Evolutionary conservation across 2,888 invertebrate species (phyloP).

Genomic region (Abrostola tripartita): DNA sequence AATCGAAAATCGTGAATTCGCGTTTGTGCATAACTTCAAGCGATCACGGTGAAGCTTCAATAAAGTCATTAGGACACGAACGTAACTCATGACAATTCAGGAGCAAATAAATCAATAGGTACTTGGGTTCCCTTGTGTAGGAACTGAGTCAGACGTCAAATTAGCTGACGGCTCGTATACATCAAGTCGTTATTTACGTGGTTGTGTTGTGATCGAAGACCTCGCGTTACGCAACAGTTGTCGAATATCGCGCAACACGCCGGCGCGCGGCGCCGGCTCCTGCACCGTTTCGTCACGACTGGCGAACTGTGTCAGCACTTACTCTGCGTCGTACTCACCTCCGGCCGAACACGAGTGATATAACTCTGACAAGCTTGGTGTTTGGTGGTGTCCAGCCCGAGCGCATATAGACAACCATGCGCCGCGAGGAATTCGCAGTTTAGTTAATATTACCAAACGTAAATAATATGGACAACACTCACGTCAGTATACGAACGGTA

Average conservation of each 20-base stretch:
- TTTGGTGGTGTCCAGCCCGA: background rate
- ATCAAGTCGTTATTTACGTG: background rate
- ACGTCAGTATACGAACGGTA: too few relatives aligned
- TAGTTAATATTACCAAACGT: too few relatives aligned
- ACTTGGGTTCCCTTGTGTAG: too few relatives aligned
- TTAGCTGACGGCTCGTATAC: background rate
- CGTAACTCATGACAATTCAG: too few relatives aligned
- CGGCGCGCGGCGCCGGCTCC: background rate
- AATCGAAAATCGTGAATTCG: too few relatives aligned
- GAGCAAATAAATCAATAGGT: too few relatives aligned
- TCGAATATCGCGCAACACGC: conserved; percentile 11
- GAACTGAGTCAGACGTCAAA: too few relatives aligned
- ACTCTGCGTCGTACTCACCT: background rate
- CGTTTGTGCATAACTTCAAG: too few relatives aligned
- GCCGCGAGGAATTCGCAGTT: background rate
- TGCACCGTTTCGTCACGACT: conserved; percentile 1
- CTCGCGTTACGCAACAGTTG: conserved; percentile 1
- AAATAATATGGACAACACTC: too few relatives aligned
- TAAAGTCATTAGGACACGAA: too few relatives aligned
- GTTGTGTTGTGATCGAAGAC: background rate
- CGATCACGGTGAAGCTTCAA: too few relatives aligned
- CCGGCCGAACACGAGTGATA: background rate
- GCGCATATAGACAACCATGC: background rate
- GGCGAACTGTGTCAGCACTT: conserved; percentile 1
- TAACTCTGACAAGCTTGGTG: conserved; percentile 1